Base-by-base conservation (phyloP, 2,888 invertebrate genomes). In the Heliconius hortense region DNA sequence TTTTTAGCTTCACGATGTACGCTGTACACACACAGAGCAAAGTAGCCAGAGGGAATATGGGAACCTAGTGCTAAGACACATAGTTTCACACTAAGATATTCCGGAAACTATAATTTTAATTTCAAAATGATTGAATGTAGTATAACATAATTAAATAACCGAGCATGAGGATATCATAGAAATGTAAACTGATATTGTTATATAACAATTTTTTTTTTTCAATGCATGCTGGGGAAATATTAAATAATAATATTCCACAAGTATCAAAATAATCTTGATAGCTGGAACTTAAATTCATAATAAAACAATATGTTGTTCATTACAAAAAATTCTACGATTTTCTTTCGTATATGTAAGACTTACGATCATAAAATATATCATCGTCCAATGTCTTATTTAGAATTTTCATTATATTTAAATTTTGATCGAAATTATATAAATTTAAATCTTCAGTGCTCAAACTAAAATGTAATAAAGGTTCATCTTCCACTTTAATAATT, bases 341-440 rank as follows among this genome's bases (percentile, higher is more conserved):
- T 15, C 26, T 60, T 26, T 60, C 5, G 59, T 24, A 60, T 60
- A 10, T 11, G 0, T 56, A n/a, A 48, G 48, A 91, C 92, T 92
- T 88, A 92, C 92, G 88, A 82, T 92, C 89, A 18, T 86, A 73
- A 35, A 82, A 77, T 76, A 79, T 80, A 71, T 83, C 84, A 60
- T 72, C 78, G 31, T 74, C 72, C 10, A 77, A 69, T 15, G 77
- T 72, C 43, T 78, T 73, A 64, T 79, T 80, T 26, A 72, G 56
- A 60, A 70, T 31, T n/a, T 68, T 64, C 24, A 56, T 31, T 43
- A 73, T 39, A 11, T 59, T 72, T 18, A 77, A 56, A 63, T 77
- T 77, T 21, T 48, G 60, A 43, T 76, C 24, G 0, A 77, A 74
- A 56, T 79, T 75, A 8, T 74, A 63, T 60, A 67, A 26, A 5